Conservation (phyloP, 2,797 vertebrate genomes). For the Zenarchopterus dispar region DNA sequence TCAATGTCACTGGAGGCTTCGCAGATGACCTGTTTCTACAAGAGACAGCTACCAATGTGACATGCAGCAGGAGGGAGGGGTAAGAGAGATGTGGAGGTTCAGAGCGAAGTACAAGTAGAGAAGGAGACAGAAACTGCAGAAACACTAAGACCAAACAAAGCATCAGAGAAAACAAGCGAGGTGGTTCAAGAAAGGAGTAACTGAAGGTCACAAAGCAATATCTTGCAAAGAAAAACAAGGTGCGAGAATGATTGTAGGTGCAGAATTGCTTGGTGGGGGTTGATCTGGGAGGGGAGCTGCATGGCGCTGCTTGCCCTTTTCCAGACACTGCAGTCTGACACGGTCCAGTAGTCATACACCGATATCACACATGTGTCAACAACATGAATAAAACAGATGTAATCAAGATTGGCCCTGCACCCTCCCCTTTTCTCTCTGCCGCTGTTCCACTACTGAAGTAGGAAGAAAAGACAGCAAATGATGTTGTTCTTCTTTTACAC, state of each 20-base stretch:
- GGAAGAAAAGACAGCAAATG: conserved; percentile 42
- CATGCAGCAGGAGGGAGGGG: conserved; percentile 34
- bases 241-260: conserved; percentile 42
- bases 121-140: conserved; percentile 8
- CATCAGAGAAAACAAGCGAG: background rate
- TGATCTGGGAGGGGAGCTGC: conserved; percentile 26
- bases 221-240: conserved; percentile 42
- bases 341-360: conserved; percentile 77
- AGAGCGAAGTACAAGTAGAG: conserved; percentile 6
- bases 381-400: conserved; percentile 85
- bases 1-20: conserved; percentile 79
- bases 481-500: conserved; percentile 49
- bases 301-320: conserved; percentile 64
- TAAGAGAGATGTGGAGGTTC: conserved; percentile 37
- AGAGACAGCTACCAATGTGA: conserved; percentile 65
- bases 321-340: conserved; percentile 75
- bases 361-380: conserved; percentile 80
- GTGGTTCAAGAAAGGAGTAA: background rate
- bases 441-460: conserved; percentile 33
- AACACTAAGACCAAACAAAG: conserved; percentile 26
- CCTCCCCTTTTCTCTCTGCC: conserved; percentile 20
- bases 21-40: conserved; percentile 81
- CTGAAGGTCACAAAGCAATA: conserved; percentile 49
- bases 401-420: conserved; percentile 72
- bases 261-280: conserved; percentile 30